Evolutionary conservation across 2,888 invertebrate genomes (phyloP), one percentile per base, ranked within the genome.

Genomic region (Tinea trinotella): DNA sequence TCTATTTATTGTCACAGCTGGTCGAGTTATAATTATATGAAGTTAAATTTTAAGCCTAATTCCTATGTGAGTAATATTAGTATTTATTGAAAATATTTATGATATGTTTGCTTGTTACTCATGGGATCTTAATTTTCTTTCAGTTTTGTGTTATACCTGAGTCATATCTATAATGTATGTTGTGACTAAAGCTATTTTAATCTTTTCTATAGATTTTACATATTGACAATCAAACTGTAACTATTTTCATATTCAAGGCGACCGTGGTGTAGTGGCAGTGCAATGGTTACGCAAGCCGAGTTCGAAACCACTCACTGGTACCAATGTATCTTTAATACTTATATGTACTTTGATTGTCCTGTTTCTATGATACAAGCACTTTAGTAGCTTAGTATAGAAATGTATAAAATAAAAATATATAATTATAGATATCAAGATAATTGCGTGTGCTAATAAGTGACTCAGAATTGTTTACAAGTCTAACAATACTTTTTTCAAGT

Each of bases 61-160:
- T 12, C n/a, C 15, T 13, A 40, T 40, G 15, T 15, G 12, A 40
- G 13, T 40, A 15, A 15, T 40, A 13, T 40, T 15, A 4, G 15
- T 40, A 40, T 48, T 17, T 19, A 48, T 48, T 48, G 17, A 17
- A 50, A 22, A n/a, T 24, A 50, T 50, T 22, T 24, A 24, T 19
- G 24, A 36, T 12, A 53, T 36, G 19, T 36, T 36, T 40, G 22
- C 19, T 12, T 56, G 62, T 79, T 77, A 78, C 71, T 74, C 73
- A 72, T 61, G 62, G 63, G 63, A 63, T 62, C 61, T 62, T 67
- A 67, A 71, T 63, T 70, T 71, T 61, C n/a, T 71, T 70, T 77
- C 74, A 70, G 69, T 74, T 80, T 80, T 73, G 75, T 79, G 67
- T 76, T 76, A 75, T 74, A 59, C 59, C 65, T 84, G 82, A 84